Conservation (phyloP, 2,797 vertebrate genomes). For the Pitangus sulphuratus region DNA sequence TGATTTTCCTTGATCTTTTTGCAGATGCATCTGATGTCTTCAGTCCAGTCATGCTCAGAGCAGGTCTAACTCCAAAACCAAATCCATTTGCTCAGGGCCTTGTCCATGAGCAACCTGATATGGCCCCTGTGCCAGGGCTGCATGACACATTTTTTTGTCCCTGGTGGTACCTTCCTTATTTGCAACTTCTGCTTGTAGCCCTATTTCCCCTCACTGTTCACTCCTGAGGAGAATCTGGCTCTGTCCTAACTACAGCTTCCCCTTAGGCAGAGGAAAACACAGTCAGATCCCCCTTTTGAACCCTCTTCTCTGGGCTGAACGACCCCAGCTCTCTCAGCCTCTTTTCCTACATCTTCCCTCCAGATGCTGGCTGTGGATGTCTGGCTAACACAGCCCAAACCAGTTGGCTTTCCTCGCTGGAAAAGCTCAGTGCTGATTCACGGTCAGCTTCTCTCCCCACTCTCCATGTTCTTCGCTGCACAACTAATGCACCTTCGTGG, state of each 20-base stretch:
- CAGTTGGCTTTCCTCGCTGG: neutral
- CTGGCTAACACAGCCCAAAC: neutral
- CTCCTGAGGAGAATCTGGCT: neutral
- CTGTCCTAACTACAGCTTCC: neutral
- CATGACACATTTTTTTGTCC: neutral
- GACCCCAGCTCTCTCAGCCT: neutral
- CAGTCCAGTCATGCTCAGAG: neutral
- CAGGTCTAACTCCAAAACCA: neutral
- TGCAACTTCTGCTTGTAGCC: neutral
- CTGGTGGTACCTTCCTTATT: neutral
- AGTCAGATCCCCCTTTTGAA: neutral
- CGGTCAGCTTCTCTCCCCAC: neutral
- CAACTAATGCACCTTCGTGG: neutral
- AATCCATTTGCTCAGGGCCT: neutral
- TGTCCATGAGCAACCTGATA: neutral
- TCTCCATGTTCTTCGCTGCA: neutral
- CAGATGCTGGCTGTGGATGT: neutral
- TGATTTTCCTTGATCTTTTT: neutral
- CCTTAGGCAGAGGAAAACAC: neutral
- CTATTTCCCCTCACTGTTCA: neutral
- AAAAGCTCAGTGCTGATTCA: neutral
- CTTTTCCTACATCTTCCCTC: neutral
- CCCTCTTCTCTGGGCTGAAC: neutral
- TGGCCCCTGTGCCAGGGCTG: neutral
- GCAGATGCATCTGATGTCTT: neutral